Percentiles rank a stretch among this genome's conserved stretches.
phyloP scores from a whole-genome alignment of 2,888 invertebrate genomes.

The Prosopocoilus inquinatus region DNA sequence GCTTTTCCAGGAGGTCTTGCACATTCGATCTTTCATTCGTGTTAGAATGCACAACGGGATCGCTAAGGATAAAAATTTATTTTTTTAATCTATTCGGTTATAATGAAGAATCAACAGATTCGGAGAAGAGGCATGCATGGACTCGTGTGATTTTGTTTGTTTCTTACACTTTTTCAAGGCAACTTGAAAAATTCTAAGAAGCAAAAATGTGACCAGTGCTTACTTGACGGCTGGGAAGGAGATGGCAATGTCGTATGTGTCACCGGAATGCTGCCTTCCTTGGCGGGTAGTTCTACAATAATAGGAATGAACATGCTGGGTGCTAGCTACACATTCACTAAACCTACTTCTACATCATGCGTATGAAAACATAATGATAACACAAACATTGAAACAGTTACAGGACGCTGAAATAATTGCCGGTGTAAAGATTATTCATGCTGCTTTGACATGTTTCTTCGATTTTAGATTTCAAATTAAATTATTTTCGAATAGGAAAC shows the following conservation, averaged over 20 bases:
- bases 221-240: slow-evolving; percentile 91
- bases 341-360: slow-evolving; percentile 6
- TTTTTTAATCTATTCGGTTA: not conserved
- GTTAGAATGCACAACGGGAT: slow-evolving; percentile 84
- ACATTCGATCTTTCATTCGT: slow-evolving; percentile 85
- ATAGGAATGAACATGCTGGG: slow-evolving; percentile 52
- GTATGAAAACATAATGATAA: not conserved
- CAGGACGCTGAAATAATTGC: not conserved
- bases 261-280: slow-evolving; percentile 83
- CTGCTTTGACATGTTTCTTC: not conserved
- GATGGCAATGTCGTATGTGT: slow-evolving; percentile 89
- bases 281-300: slow-evolving; percentile 74
- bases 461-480: no score
- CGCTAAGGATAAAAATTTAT: slow-evolving; percentile 56
- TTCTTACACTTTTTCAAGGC: not conserved
- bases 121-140: not conserved
- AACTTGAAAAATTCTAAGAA: slow-evolving; percentile 4
- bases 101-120: not conserved
- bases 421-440: not conserved
- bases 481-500: no score
- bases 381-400: not conserved
- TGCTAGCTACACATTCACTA: slow-evolving; percentile 42
- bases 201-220: slow-evolving; percentile 45
- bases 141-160: not conserved
- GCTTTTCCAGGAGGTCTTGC: slow-evolving; percentile 78